Evolutionary conservation across 2,113 vertebrate species (phyloP).

Genomic region (Peromyscus polionotus): DNA sequence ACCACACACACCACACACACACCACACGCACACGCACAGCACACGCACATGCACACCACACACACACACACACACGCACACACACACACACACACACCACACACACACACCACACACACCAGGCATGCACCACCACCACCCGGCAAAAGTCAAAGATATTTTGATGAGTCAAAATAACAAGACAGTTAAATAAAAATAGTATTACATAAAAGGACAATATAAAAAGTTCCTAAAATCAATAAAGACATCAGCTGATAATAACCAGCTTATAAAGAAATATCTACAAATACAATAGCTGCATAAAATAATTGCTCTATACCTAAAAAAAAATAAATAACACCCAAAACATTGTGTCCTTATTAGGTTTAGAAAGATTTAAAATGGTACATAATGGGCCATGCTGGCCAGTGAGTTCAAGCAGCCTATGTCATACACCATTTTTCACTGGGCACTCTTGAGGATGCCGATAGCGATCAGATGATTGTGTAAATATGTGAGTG

Average conservation of each 20-base stretch:
- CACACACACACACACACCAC: too few relatives aligned
- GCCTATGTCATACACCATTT: background rate
- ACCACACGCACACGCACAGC: too few relatives aligned
- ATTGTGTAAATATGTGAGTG: background rate
- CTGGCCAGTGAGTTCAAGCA: background rate
- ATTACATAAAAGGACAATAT: background rate
- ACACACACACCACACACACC: too few relatives aligned
- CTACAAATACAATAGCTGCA: background rate
- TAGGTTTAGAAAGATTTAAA: constrained; percentile 39
- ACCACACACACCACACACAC: too few relatives aligned
- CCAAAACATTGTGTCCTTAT: background rate
- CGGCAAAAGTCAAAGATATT: background rate
- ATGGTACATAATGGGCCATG: background rate
- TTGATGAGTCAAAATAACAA: background rate
- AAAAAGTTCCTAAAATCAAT: constrained; percentile 26
- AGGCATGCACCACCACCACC: too few relatives aligned
- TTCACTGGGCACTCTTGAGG: background rate
- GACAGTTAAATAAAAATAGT: constrained; percentile 41
- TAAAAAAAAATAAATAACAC: constrained; percentile 46
- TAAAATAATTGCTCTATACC: background rate
- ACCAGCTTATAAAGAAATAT: constrained; percentile 37
- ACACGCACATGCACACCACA: too few relatives aligned
- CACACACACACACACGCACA: too few relatives aligned
- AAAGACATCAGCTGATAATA: background rate
- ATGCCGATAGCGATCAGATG: background rate